Conservation (phyloP, 1,140 invertebrate species). For the Drosophila leontia region DNA sequence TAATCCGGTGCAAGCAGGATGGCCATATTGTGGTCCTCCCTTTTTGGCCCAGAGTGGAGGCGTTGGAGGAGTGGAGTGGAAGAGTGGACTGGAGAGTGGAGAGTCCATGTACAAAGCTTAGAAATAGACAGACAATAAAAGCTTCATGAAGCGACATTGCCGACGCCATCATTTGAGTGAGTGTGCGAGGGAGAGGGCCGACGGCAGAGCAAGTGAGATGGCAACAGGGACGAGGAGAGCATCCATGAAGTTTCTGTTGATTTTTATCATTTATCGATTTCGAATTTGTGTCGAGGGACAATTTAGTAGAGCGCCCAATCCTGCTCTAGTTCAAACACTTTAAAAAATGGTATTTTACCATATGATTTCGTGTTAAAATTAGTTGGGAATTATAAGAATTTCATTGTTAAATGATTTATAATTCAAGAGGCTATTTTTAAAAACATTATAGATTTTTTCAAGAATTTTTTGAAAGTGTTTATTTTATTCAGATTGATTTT, state of each 20-base stretch:
- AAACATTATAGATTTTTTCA: background rate
- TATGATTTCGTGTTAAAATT: background rate
- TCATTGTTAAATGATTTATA: too few relatives aligned
- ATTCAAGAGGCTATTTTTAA: background rate
- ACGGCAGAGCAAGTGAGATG: slow-evolving; percentile 9
- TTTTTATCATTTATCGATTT: slow-evolving; percentile 85
- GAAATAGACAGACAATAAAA: slow-evolving; percentile 84
- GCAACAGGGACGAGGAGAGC: slow-evolving; percentile 17
- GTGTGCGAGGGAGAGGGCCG: slow-evolving; percentile 36
- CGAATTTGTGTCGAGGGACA: slow-evolving; percentile 84
- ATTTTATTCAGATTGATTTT: background rate
- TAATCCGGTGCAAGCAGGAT: slow-evolving; percentile 53
- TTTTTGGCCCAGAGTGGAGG: slow-evolving; percentile 1
- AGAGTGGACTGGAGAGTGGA: slow-evolving; percentile 33
- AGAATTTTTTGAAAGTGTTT: background rate
- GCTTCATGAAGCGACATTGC: slow-evolving; percentile 79
- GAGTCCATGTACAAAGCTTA: slow-evolving; percentile 81
- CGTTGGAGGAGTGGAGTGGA: background rate
- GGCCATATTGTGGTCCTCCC: slow-evolving; percentile 38
- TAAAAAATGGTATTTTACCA: background rate
- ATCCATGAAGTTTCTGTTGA: slow-evolving; percentile 83
- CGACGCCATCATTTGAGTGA: slow-evolving; percentile 64
- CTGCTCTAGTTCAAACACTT: background rate
- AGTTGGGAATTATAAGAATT: background rate
- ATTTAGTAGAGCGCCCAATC: slow-evolving; percentile 66